Evolutionary conservation across 2,888 invertebrate species (phyloP).

Genomic region (Isoperla grammatica): DNA sequence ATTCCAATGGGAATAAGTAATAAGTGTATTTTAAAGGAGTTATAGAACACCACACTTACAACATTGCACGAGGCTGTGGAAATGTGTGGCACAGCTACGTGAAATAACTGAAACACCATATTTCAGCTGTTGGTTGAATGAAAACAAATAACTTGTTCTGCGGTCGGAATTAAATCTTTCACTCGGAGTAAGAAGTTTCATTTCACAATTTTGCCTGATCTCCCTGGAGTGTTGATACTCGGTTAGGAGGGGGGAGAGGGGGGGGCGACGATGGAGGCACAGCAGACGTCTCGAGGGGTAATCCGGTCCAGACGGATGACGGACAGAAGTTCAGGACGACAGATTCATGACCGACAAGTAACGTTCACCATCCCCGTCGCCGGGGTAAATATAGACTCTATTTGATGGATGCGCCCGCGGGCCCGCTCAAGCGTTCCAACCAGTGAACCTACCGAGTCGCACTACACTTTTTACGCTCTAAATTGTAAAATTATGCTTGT

Average conservation of each 20-base stretch:
- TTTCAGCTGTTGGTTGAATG: too few relatives aligned
- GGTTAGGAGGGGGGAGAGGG: background rate
- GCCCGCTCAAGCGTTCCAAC: background rate
- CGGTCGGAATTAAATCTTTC: too few relatives aligned
- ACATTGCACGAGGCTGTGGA: too few relatives aligned
- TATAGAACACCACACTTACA: too few relatives aligned
- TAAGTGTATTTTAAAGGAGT: too few relatives aligned
- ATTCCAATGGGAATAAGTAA: too few relatives aligned
- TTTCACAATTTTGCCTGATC: conserved; percentile 8
- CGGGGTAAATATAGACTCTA: conserved; percentile 8
- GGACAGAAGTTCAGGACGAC: conserved; percentile 13
- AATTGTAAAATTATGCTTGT: background rate
- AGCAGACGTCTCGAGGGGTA: conserved; percentile 1
- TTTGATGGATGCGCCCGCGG: background rate
- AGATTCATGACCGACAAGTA: conserved; percentile 21
- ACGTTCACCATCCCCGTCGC: conserved; percentile 5
- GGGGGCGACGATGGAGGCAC: conserved; percentile 4
- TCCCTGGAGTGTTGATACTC: background rate
- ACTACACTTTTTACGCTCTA: background rate
- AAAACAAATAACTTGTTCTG: too few relatives aligned
- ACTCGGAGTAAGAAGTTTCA: too few relatives aligned
- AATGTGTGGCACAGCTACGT: too few relatives aligned
- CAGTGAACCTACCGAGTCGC: background rate
- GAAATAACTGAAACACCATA: too few relatives aligned
- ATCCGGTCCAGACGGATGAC: conserved; percentile 10